Base-by-base conservation (phyloP, 2,888 invertebrate genomes). In the Cremastinae sp. region DNA sequence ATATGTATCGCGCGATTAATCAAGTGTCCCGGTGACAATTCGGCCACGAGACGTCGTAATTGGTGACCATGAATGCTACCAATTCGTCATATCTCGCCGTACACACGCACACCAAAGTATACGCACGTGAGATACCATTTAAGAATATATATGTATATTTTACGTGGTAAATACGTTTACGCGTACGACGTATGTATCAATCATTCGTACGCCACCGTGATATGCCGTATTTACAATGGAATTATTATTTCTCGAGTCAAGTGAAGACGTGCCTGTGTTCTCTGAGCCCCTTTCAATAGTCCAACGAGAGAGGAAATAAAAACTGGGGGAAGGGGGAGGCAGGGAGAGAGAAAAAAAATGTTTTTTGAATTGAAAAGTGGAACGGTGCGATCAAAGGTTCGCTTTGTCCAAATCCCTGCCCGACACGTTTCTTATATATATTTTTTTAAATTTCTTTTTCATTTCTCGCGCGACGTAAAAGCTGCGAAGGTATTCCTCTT, bases 11-110 rank as follows among this genome's bases (percentile, higher is more conserved):
- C 71, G 66, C 72, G 72, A 76, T 76, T 76, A 76, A 76, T 76
- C 76, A 76, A 76, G 45, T 69, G 10, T 53, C 47, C 20, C 72
- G 68, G 68, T 72, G 76, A 76, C 76, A 76, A 76, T 76, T 69
- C 72, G 58, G 54, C 56, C 28, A 53, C 53, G 69, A 64, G 76
- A 73, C 75, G 58, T 69, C 68, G 76, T 72, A 73, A 76, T 73
- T 73, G 76, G 76, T 76, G 76, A 76, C 75, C 75, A 61, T 76
- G 75, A 73, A 76, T 73, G 28, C 75, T 64, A 76, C 64, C 76
- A 76, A 73, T 76, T 72, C 72, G 76, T 76, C 76, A 76, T 76
- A 73, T 76, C 56, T 68, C 62, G 38, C 65, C 2, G 36, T 47
- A 45, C 56, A 34, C 28, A 34, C 9, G 22, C 22, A 43, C 34